Evolutionary conservation across 1,140 invertebrate genomes (phyloP).

Genomic region (Caenorhabditis tropicalis): DNA sequence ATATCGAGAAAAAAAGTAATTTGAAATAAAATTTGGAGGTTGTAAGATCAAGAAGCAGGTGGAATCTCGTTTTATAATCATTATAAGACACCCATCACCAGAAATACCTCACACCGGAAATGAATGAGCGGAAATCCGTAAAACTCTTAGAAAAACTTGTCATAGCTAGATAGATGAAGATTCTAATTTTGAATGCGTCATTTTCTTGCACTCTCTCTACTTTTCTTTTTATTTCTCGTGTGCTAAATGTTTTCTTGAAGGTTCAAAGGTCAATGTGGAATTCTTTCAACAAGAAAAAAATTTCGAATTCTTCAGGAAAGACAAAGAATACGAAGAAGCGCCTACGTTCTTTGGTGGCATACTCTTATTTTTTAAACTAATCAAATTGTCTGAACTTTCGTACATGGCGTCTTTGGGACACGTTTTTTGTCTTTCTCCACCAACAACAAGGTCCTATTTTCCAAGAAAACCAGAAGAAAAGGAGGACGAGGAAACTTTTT

Average conservation of each 20-base stretch:
- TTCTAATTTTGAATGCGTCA: conserved; percentile 35
- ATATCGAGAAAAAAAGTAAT: no score
- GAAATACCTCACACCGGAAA: neutral
- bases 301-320: neutral
- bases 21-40: neutral
- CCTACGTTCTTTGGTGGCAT: neutral
- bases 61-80: neutral
- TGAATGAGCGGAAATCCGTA: neutral
- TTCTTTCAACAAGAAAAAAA: no score
- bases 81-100: neutral
- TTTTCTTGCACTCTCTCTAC: neutral
- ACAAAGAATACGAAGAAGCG: no score
- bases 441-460: neutral
- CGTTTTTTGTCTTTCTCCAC: neutral
- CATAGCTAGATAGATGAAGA: neutral
- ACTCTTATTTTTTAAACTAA: conserved; percentile 38
- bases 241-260: neutral
- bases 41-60: neutral
- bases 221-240: neutral
- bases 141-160: neutral
- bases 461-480: neutral
- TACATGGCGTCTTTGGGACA: neutral
- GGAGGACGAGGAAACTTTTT: neutral
- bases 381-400: conserved; percentile 32
- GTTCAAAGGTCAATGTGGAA: neutral